Base-by-base conservation (phyloP, 2,113 vertebrate genomes). In the Morone saxatilis region DNA sequence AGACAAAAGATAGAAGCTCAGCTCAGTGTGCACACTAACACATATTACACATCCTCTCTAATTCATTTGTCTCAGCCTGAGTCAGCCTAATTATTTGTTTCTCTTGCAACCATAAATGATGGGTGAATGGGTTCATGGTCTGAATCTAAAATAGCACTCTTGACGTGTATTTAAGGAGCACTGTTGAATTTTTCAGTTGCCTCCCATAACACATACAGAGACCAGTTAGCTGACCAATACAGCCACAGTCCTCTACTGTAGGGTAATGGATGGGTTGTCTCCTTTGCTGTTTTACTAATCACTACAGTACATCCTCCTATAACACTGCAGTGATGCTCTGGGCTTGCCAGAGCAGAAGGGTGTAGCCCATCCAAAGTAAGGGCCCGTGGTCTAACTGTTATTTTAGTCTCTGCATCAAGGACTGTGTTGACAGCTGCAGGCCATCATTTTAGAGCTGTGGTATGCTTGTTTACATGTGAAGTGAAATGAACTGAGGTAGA, bases 321-420 rank as follows among this genome's bases (percentile, higher is more conserved):
- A 8, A 48, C 62, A 38, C 38, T 85, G 65, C 47, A 56, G 45
- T 65, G 36, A 54, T n/a, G 50, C 60, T 73, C 25, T 36, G 31
- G 20, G 81, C 25, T 76, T 75, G 10, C 63, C 75, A 80, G 54
- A 77, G 81, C 50, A 38, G 75, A 71, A 81, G 93, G 90, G 92
- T 79, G 90, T 85, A 66, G 86, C 71, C 77, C 63, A n/a, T 51
- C n/a, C 7, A 12, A 40, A 78, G 68, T 9, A 62, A 62, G 17
- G 40, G 50, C 43, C 31, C 0, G 47, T 78, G 86, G 87, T 81
- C 86, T 72, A 66, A 65, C 56, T 84, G 78, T 86, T 91, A 86
- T 86, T 93, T 88, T 83, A 76, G 75, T 72, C 71, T 70, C 54
- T 57, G 76, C 77, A 41, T 66, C 60, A 74, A 67, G 75, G 54